These are phyloP conservation scores for Zygothrica quintamaculata DNA, from an alignment of 2,888 invertebrate species.

Conservation along the genomic window DNA sequence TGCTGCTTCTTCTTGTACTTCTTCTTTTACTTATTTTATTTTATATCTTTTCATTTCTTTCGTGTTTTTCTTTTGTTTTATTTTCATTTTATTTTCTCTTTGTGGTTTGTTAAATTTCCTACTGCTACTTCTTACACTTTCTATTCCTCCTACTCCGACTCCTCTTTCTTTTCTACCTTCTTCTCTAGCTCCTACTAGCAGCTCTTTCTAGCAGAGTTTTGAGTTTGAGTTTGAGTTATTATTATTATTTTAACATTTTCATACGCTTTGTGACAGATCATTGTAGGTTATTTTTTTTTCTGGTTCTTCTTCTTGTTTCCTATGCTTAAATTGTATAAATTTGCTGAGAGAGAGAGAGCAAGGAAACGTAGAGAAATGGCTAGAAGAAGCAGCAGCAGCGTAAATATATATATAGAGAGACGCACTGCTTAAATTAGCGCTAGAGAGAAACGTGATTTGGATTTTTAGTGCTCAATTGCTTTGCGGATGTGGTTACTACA, in stretches of 20 bases:
- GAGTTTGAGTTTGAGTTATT: constrained; percentile 11
- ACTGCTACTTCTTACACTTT: neutral
- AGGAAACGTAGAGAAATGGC: too few species aligned
- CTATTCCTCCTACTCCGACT: too few species aligned
- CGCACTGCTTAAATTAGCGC: constrained; percentile 65
- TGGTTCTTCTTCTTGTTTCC: too few species aligned
- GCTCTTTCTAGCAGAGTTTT: neutral
- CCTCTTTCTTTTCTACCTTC: too few species aligned
- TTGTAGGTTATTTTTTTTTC: too few species aligned
- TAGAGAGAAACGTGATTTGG: constrained; percentile 62
- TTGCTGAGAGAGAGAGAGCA: constrained; percentile 3
- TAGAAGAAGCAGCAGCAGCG: too few species aligned
- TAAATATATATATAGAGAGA: constrained; percentile 16
- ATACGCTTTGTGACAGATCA: constrained; percentile 18
- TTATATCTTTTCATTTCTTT: constrained; percentile 1
- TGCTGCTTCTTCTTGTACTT: constrained; percentile 46
- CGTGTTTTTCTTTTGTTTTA: neutral
- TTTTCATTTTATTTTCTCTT: neutral
- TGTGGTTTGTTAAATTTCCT: neutral
- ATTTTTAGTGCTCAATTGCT: constrained; percentile 23
- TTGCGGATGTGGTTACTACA: constrained; percentile 12
- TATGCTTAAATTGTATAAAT: constrained; percentile 26
- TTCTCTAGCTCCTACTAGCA: too few species aligned
- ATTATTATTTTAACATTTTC: constrained; percentile 44
- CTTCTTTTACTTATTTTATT: constrained; percentile 4